Evolutionary conservation across 1,140 invertebrate species (phyloP).

Genomic region (Drosophila lacteicornis): DNA sequence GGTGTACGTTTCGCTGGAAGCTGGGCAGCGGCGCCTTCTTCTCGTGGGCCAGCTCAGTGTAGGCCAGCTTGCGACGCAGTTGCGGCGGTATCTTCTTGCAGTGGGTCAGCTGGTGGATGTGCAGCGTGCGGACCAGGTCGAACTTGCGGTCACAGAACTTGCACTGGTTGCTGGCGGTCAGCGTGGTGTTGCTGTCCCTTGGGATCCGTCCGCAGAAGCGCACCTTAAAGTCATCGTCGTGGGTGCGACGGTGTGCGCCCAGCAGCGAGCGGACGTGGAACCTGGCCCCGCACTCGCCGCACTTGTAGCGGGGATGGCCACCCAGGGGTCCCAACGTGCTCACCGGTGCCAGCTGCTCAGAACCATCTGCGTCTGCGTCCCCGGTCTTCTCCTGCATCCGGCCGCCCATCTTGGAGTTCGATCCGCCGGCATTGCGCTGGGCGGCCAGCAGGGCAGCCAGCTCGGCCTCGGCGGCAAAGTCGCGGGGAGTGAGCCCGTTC

Average conservation of each 20-base stretch:
- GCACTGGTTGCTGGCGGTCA: slow-evolving; percentile 37
- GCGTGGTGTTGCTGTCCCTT: slow-evolving; percentile 28
- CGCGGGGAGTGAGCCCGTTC: slow-evolving; percentile 61
- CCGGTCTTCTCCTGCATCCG: background rate
- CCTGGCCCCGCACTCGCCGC: slow-evolving; percentile 51
- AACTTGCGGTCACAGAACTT: slow-evolving; percentile 70
- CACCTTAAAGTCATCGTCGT: slow-evolving; percentile 63
- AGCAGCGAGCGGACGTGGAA: slow-evolving; percentile 67
- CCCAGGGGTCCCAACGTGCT: background rate
- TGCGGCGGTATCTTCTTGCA: slow-evolving; percentile 71
- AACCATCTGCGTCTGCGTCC: background rate
- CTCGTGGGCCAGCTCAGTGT: slow-evolving; percentile 65
- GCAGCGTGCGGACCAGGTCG: slow-evolving; percentile 65
- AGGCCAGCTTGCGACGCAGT: slow-evolving; percentile 61
- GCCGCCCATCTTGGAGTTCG: background rate
- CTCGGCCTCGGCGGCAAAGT: slow-evolving; percentile 34
- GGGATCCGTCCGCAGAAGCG: slow-evolving; percentile 33
- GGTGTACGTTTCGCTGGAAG: slow-evolving; percentile 30
- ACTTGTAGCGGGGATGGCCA: slow-evolving; percentile 38
- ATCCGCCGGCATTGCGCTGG: background rate
- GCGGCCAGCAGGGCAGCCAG: slow-evolving; percentile 12
- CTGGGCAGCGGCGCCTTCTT: slow-evolving; percentile 68
- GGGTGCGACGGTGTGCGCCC: slow-evolving; percentile 63
- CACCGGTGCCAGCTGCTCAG: slow-evolving; percentile 12
- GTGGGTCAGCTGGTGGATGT: slow-evolving; percentile 64